These are phyloP conservation scores for Lissocephala sabroskyi DNA, from an alignment of 2,888 invertebrate species.

Conservation along the genomic window DNA sequence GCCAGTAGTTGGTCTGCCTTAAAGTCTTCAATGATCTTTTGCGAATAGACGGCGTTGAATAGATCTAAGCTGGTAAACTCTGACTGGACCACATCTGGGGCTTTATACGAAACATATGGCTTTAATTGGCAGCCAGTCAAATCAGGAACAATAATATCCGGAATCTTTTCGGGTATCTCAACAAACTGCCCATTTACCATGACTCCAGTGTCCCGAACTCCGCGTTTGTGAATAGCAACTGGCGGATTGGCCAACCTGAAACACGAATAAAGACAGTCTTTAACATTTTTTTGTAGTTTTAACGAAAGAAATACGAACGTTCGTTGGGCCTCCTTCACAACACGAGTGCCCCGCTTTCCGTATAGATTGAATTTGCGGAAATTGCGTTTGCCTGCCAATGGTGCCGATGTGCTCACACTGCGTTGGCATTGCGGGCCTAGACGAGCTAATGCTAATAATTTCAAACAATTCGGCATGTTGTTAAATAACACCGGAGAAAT, in stretches of 20 bases:
- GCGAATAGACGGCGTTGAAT: conserved; percentile 85
- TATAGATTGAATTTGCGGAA: conserved; percentile 85
- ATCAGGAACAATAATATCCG: conserved; percentile 94
- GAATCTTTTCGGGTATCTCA: conserved; percentile 88
- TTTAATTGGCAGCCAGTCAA: conserved; percentile 86
- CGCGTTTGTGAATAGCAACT: conserved; percentile 80
- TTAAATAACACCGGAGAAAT: conserved; percentile 46
- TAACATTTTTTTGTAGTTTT: too few relatives aligned
- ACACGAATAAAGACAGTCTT: too few relatives aligned
- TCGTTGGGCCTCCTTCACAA: conserved; percentile 75
- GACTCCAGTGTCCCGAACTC: conserved; percentile 79
- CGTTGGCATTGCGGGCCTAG: conserved; percentile 49
- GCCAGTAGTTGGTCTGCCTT: conserved; percentile 80
- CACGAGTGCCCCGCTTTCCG: conserved; percentile 82
- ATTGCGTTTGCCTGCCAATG: conserved; percentile 81
- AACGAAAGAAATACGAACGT: too few relatives aligned
- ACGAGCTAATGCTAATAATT: conserved; percentile 38
- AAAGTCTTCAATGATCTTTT: conserved; percentile 85
- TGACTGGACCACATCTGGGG: conserved; percentile 81
- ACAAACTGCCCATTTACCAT: conserved; percentile 75
- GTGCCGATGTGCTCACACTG: conserved; percentile 74
- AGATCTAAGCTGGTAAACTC: conserved; percentile 89
- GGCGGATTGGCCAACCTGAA: conserved; percentile 76
- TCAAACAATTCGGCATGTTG: conserved; percentile 52
- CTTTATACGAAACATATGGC: conserved; percentile 94